Conservation (phyloP, 35 echinoderm and acorn worm species). For the Anneissia japonica region DNA sequence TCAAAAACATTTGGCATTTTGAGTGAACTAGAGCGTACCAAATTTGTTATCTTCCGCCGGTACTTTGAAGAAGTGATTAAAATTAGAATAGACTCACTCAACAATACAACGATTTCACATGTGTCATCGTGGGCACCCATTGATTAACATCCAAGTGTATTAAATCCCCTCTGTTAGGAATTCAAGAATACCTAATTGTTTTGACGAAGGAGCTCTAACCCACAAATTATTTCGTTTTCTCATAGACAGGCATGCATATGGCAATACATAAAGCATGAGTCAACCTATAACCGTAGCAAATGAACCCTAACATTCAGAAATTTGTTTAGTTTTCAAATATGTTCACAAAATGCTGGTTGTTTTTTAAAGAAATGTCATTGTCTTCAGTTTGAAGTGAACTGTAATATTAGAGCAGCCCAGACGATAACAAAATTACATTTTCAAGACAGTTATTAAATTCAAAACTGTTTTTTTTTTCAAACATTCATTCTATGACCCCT, state of each 20-base stretch:
- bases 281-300: not conserved
- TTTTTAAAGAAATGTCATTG: no score
- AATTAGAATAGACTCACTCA: not conserved
- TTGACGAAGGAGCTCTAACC: not conserved
- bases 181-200: not conserved
- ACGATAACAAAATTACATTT: no score
- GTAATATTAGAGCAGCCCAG: no score
- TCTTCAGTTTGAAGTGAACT: no score
- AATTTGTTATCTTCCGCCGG: conserved; percentile 1
- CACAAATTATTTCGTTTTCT: not conserved
- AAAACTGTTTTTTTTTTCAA: no score
- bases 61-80: not conserved
- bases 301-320: no score
- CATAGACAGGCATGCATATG: no score
- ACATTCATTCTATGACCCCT: no score
- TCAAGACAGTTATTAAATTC: no score
- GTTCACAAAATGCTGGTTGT: no score
- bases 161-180: not conserved
- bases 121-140: not conserved
- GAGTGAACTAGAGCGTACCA: not conserved
- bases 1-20: not conserved
- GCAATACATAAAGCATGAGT: not conserved
- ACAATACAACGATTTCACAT: not conserved
- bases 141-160: not conserved
- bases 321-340: no score